phyloP scores from a whole-genome alignment of 2,888 invertebrate genomes.

The Arrhopalites spinosus region DNA sequence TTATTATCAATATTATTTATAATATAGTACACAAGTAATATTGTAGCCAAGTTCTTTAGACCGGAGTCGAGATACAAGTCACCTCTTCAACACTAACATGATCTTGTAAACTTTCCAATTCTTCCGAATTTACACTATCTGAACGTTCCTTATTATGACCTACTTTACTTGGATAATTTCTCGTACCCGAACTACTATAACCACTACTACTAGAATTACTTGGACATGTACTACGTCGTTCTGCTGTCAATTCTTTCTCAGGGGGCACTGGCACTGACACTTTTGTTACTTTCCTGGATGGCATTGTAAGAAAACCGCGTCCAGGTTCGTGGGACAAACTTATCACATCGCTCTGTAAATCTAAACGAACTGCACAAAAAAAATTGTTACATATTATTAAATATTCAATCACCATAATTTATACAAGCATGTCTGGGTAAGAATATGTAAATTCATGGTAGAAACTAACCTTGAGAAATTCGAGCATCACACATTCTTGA shows the following conservation, averaged over 20 bases:
- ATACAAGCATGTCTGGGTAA: too few species aligned
- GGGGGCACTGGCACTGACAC: slow-evolving; percentile 34
- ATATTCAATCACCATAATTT: too few species aligned
- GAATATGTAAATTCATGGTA: too few species aligned
- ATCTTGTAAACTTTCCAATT: slow-evolving; percentile 45
- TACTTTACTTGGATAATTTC: slow-evolving; percentile 27
- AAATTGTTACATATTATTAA: too few species aligned
- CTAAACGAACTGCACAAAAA: too few species aligned
- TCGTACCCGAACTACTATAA: slow-evolving; percentile 46
- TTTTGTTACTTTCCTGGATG: slow-evolving; percentile 21
- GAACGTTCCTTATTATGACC: slow-evolving; percentile 43
- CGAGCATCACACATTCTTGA: slow-evolving; percentile 33
- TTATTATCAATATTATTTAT: neutral
- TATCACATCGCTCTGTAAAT: slow-evolving; percentile 46
- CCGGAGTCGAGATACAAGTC: slow-evolving; percentile 33
- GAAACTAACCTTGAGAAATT: slow-evolving; percentile 40
- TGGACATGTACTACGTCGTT: slow-evolving; percentile 44
- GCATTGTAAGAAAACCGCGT: slow-evolving; percentile 46
- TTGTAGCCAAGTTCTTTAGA: slow-evolving; percentile 4
- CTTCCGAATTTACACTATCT: slow-evolving; percentile 49
- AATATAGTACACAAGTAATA: neutral
- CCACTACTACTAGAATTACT: slow-evolving; percentile 51
- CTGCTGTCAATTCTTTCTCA: slow-evolving; percentile 31
- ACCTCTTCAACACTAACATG: slow-evolving; percentile 17
- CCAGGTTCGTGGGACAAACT: slow-evolving; percentile 50